Conservation (phyloP, 2,113 vertebrate species). For the Colaptes auratus region DNA sequence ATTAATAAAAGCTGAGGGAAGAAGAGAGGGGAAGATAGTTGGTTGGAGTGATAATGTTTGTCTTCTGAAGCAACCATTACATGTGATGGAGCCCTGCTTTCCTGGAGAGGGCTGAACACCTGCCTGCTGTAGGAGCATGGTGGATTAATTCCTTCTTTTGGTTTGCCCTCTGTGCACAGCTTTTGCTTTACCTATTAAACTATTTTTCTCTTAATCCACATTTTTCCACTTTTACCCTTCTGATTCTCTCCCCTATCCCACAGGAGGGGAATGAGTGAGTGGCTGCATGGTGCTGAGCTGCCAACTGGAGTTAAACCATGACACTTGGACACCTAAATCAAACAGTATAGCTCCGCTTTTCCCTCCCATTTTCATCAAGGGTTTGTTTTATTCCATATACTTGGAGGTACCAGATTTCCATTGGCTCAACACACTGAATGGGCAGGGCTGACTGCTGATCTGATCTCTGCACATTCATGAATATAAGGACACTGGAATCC, state of each 20-base stretch:
- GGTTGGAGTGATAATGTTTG: not conserved
- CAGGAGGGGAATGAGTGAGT: too few species aligned
- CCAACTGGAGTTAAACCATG: not conserved
- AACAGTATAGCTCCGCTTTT: not conserved
- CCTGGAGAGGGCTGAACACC: too few species aligned
- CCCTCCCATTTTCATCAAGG: not conserved
- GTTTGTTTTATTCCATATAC: not conserved
- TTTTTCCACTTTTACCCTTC: too few species aligned
- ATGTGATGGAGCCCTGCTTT: not conserved
- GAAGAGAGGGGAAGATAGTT: not conserved
- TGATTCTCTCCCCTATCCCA: too few species aligned
- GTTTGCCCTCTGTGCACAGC: too few species aligned
- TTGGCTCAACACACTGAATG: not conserved
- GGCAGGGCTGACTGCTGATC: not conserved
- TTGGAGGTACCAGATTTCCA: not conserved
- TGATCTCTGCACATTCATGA: not conserved
- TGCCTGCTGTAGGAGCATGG: too few species aligned
- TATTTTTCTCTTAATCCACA: too few species aligned
- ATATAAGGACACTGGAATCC: not conserved
- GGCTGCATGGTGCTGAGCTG: not conserved
- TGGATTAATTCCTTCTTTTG: too few species aligned
- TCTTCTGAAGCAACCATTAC: not conserved
- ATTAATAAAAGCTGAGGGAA: not conserved
- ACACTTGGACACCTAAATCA: not conserved
- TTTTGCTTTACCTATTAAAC: too few species aligned